phyloP scores from a whole-genome alignment of 2,888 invertebrate species.

The Bursaphelenchus okinawaensis region DNA sequence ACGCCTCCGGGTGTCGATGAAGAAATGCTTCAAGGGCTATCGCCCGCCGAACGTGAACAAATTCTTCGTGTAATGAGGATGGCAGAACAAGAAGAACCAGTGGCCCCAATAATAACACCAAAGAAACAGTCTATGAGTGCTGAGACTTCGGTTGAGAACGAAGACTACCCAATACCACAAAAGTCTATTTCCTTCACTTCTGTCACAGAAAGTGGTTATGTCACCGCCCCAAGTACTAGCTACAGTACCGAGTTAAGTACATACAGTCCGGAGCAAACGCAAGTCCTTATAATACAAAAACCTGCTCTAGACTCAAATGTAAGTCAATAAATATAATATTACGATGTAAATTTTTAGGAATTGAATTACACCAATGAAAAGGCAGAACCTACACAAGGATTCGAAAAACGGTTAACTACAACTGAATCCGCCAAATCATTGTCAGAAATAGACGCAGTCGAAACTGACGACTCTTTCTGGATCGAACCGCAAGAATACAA shows the following conservation, averaged over 20 bases:
- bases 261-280: not conserved
- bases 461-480: slow-evolving; percentile 33
- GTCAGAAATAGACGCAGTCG: slow-evolving; percentile 20
- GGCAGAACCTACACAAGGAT: not conserved
- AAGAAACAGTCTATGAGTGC: not conserved
- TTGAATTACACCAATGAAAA: not conserved
- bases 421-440: not conserved
- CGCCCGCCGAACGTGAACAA: slow-evolving; percentile 33
- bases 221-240: slow-evolving; percentile 11
- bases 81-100: slow-evolving; percentile 22
- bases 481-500: slow-evolving; percentile 31
- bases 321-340: not conserved
- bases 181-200: slow-evolving; percentile 1
- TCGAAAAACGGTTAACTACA: not conserved
- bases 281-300: not conserved
- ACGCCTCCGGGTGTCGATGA: slow-evolving; percentile 11
- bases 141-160: not conserved
- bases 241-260: slow-evolving; percentile 8
- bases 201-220: slow-evolving; percentile 16
- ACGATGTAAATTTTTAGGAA: not conserved
- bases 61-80: slow-evolving; percentile 35
- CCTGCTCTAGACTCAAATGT: not conserved
- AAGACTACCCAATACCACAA: not conserved
- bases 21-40: slow-evolving; percentile 24
- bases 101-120: slow-evolving; percentile 5